These are phyloP conservation scores for Hypsopygia costalis DNA, from an alignment of 2,888 invertebrate species.

Conservation along the genomic window DNA sequence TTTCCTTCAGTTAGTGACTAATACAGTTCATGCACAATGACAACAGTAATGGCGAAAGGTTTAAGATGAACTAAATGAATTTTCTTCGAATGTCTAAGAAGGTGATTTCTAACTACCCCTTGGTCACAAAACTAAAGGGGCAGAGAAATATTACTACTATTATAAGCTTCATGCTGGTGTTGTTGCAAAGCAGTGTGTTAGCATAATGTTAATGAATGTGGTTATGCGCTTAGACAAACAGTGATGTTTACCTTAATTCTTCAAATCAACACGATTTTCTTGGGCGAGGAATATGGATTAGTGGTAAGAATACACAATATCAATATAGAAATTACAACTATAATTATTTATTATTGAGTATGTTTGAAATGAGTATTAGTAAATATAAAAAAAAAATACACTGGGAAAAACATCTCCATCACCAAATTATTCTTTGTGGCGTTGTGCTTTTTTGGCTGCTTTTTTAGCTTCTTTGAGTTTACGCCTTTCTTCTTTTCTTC, in stretches of 20 bases:
- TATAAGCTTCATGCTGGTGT: constrained; percentile 15
- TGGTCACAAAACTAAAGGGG: not conserved
- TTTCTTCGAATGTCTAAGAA: not conserved
- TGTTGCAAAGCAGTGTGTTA: not conserved
- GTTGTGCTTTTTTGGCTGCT: constrained; percentile 25
- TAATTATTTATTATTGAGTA: constrained; percentile 3
- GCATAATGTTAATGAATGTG: not conserved
- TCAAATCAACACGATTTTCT: constrained; percentile 1
- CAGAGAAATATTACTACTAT: not conserved
- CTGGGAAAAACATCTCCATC: constrained; percentile 8
- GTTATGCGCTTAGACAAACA: constrained; percentile 1
- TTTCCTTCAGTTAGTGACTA: too few species aligned
- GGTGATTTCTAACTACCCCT: not conserved
- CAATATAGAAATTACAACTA: constrained; percentile 1
- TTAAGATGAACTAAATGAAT: not conserved
- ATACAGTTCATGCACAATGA: not conserved
- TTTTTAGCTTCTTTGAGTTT: constrained; percentile 28
- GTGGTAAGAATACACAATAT: constrained; percentile 1
- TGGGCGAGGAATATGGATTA: not conserved
- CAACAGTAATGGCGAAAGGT: not conserved
- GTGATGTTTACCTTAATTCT: constrained; percentile 5
- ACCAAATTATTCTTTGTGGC: constrained; percentile 18
- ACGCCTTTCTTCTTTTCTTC: constrained; percentile 46
- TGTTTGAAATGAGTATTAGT: constrained; percentile 13
- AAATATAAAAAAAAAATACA: constrained; percentile 5